phyloP scores from a whole-genome alignment of 2,888 invertebrate genomes.

The Eupithecia tripunctaria region DNA sequence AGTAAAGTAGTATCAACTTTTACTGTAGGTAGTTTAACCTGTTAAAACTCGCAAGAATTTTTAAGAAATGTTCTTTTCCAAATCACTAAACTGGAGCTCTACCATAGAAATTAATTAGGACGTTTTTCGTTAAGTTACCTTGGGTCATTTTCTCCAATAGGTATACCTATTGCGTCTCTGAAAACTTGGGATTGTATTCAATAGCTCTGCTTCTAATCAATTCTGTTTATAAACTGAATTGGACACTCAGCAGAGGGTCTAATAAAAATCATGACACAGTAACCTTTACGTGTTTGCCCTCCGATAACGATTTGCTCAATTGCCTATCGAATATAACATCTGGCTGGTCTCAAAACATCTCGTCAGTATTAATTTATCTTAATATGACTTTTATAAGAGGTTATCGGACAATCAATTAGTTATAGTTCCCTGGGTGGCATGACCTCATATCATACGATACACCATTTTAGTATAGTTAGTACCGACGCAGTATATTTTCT shows the following conservation, averaged over 20 bases:
- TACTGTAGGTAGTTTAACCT: not conserved
- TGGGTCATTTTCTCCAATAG: not conserved
- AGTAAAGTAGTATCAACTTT: too few relatives aligned
- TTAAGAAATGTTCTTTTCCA: not conserved
- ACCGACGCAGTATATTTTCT: not conserved
- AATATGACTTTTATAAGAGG: conserved; percentile 27
- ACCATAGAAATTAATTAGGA: not conserved
- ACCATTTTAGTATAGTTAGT: not conserved
- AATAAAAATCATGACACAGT: conserved; percentile 36
- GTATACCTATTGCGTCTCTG: not conserved
- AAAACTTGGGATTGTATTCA: not conserved
- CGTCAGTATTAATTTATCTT: not conserved
- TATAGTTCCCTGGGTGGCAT: conserved; percentile 21
- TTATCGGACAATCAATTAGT: conserved; percentile 36
- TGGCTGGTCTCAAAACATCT: conserved; percentile 4
- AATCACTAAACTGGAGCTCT: not conserved
- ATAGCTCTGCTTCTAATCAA: not conserved
- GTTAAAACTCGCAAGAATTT: not conserved
- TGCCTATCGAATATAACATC: conserved; percentile 19
- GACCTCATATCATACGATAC: not conserved
- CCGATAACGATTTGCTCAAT: conserved; percentile 32
- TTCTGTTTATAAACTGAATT: conserved; percentile 9
- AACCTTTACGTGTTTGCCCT: conserved; percentile 31
- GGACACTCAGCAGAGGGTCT: conserved; percentile 14
- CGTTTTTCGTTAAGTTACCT: not conserved